phyloP scores from a whole-genome alignment of 2,797 vertebrate species.

The Spinibarbus caldwelli region DNA sequence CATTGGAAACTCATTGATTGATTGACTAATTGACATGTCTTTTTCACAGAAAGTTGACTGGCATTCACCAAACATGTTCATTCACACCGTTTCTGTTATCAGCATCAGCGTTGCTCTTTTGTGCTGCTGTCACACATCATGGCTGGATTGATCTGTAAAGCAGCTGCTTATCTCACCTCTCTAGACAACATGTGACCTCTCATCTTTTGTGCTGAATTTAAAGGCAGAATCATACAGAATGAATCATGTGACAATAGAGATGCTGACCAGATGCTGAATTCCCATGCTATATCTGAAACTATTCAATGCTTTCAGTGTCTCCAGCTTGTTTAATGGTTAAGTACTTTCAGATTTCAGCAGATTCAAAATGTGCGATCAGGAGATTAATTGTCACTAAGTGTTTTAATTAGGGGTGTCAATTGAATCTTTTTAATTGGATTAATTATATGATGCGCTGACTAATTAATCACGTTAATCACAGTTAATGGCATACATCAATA shows the following conservation, averaged over 20 bases:
- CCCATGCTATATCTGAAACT: neutral
- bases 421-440: neutral
- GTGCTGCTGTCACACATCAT: slow-evolving; percentile 3
- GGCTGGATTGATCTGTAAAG: slow-evolving; percentile 6
- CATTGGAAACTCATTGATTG: neutral
- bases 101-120: slow-evolving; percentile 24
- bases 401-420: neutral
- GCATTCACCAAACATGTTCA: slow-evolving; percentile 1
- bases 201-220: slow-evolving; percentile 44
- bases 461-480: neutral
- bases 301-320: neutral
- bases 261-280: slow-evolving; percentile 10
- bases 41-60: neutral
- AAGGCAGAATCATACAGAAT: slow-evolving; percentile 43
- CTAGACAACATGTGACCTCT: slow-evolving; percentile 50
- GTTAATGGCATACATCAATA: neutral
- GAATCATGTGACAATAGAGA: slow-evolving; percentile 29
- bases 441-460: neutral
- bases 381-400: no score
- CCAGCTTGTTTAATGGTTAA: neutral
- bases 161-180: slow-evolving; percentile 43
- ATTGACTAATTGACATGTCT: slow-evolving; percentile 7
- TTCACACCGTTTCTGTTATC: neutral
- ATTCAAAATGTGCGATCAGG: neutral
- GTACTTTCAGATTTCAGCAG: neutral